Evolutionary conservation across 2,113 vertebrate genomes (phyloP).

Genomic region (Channa maculata): DNA sequence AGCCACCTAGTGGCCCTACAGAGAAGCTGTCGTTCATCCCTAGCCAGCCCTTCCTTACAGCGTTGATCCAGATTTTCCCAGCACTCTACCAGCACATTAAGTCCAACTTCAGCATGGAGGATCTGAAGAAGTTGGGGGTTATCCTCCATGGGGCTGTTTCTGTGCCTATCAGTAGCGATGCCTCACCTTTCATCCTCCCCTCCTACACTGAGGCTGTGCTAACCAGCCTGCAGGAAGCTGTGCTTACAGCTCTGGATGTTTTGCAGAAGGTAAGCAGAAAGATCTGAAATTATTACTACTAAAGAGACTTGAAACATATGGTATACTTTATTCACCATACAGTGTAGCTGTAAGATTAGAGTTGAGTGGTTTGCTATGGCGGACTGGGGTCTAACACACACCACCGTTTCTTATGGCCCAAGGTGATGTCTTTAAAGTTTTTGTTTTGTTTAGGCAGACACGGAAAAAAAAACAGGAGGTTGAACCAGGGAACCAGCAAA

Average conservation of each 20-base stretch:
- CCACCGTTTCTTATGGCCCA: not conserved
- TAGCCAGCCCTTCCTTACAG: slow-evolving; percentile 98
- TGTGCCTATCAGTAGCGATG: slow-evolving; percentile 98
- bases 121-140: slow-evolving; percentile 93
- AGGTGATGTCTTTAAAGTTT: not conserved
- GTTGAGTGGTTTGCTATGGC: not conserved
- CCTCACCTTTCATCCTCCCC: slow-evolving; percentile 97
- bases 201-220: slow-evolving; percentile 97
- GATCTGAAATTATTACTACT: not conserved
- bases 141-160: slow-evolving; percentile 96
- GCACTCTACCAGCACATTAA: slow-evolving; percentile 98
- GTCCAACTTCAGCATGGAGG: slow-evolving; percentile 96
- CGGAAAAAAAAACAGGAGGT: too few relatives aligned
- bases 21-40: slow-evolving; percentile 96
- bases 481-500: too few relatives aligned
- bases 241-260: slow-evolving; percentile 95
- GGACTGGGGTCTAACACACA: not conserved
- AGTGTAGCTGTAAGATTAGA: not conserved
- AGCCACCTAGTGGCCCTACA: slow-evolving; percentile 82
- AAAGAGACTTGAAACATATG: not conserved
- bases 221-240: slow-evolving; percentile 96
- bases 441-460: not conserved
- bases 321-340: not conserved
- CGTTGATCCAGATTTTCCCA: slow-evolving; percentile 97
- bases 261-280: slow-evolving; percentile 92